These are phyloP conservation scores for Pseudococcus longispinus DNA, from an alignment of 2,888 invertebrate genomes.

Conservation along the genomic window DNA sequence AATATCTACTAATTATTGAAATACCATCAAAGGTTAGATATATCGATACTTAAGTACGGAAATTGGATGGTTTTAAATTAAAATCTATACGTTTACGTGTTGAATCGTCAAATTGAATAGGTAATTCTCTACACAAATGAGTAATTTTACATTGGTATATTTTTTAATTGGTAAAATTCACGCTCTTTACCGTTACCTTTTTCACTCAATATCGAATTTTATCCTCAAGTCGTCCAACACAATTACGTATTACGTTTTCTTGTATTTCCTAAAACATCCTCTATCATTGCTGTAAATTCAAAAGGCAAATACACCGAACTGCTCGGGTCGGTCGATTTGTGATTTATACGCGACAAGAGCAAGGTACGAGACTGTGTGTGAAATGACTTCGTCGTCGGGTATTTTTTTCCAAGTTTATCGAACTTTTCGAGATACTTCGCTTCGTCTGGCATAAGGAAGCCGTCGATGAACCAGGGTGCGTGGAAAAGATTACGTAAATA, in stretches of 20 bases:
- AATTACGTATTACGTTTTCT: background rate
- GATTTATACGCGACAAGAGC: background rate
- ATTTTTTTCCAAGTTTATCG: background rate
- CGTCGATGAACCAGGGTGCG: background rate
- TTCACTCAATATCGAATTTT: too few species aligned
- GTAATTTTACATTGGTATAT: background rate
- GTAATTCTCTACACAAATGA: background rate
- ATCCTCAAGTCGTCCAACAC: too few species aligned
- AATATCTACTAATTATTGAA: too few species aligned
- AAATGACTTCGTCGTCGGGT: background rate
- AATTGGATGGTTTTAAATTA: too few species aligned
- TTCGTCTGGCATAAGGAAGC: background rate
- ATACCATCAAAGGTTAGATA: too few species aligned
- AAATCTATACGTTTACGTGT: too few species aligned
- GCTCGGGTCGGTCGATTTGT: background rate
- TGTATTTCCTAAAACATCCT: background rate
- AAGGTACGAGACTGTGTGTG: background rate
- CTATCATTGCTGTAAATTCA: too few species aligned
- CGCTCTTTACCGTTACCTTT: too few species aligned
- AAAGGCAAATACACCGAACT: background rate
- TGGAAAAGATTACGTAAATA: background rate
- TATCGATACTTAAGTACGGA: too few species aligned
- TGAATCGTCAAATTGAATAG: too few species aligned
- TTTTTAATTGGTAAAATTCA: background rate
- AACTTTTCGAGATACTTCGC: background rate